phyloP scores from a whole-genome alignment of 2,888 invertebrate genomes.

The Eretmocerus hayati region DNA sequence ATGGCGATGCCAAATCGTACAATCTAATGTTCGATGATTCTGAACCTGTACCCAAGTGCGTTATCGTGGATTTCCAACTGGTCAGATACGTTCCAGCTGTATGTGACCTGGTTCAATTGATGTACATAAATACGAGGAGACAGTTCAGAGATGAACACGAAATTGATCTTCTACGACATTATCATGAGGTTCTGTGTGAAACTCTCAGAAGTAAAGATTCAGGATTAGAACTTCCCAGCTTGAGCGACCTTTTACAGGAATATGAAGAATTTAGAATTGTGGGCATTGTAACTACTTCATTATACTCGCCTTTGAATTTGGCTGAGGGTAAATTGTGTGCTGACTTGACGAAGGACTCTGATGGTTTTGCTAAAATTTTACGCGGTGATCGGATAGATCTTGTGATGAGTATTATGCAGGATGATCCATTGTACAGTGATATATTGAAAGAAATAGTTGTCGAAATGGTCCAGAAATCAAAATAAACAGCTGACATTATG shows the following conservation, averaged over 20 bases:
- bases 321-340: constrained; percentile 29
- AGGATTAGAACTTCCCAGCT: constrained; percentile 38
- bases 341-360: constrained; percentile 26
- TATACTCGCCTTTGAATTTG: constrained; percentile 34
- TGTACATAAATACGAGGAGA: constrained; percentile 20
- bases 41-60: constrained; percentile 44
- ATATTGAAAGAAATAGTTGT: constrained; percentile 28
- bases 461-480: constrained; percentile 28
- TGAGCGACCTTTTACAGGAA: constrained; percentile 31
- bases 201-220: constrained; percentile 15
- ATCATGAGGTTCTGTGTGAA: constrained; percentile 17
- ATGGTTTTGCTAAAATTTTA: constrained; percentile 21
- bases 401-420: constrained; percentile 29
- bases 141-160: constrained; percentile 18
- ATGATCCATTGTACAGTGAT: constrained; percentile 24
- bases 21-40: constrained; percentile 12
- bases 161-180: constrained; percentile 20
- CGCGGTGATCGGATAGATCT: constrained; percentile 25
- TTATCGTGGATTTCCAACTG: constrained; percentile 65
- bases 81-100: constrained; percentile 47
- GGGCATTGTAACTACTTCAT: constrained; percentile 31
- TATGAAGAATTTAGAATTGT: constrained; percentile 35
- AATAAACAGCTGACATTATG: too few relatives aligned
- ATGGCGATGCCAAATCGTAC: constrained; percentile 5
- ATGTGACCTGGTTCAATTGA: constrained; percentile 19